A percentile compares a stretch with the other conserved stretches of the same genome.
phyloP scores from a whole-genome alignment of 2,113 vertebrate genomes.

The Ovibos moschatus region DNA sequence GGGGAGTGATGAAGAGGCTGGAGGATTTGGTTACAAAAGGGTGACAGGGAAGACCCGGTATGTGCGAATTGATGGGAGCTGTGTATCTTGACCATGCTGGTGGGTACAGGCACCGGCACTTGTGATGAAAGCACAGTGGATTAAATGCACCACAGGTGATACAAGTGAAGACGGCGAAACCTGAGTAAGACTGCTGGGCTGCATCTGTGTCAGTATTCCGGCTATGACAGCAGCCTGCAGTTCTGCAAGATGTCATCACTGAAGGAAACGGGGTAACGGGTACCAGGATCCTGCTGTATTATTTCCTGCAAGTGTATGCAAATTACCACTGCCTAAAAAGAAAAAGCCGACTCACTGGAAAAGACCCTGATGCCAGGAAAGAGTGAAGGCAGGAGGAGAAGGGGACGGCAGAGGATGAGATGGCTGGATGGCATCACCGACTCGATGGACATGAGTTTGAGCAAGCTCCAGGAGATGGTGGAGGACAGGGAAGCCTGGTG shows the following conservation, averaged over 20 bases:
- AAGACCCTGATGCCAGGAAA: neutral
- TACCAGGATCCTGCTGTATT: neutral
- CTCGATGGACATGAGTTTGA: neutral
- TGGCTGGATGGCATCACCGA: neutral
- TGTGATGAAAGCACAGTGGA: neutral
- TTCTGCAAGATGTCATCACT: neutral
- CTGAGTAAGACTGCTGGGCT: neutral
- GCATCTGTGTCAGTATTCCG: neutral
- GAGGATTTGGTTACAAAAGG: neutral
- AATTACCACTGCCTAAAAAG: neutral
- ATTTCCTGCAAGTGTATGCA: neutral
- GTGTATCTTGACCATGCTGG: neutral
- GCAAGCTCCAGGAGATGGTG: neutral
- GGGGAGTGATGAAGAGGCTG: neutral
- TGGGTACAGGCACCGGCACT: neutral
- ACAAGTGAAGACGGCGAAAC: neutral
- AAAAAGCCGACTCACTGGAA: neutral
- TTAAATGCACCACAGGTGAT: neutral
- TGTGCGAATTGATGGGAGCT: neutral
- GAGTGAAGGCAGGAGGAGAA: neutral
- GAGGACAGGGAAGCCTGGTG: neutral
- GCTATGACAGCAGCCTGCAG: neutral
- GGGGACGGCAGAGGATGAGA: neutral
- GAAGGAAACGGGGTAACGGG: neutral
- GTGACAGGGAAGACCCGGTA: neutral